Evolutionary conservation across 1,140 invertebrate genomes (phyloP).

Genomic region (Penaeus chinensis): DNA sequence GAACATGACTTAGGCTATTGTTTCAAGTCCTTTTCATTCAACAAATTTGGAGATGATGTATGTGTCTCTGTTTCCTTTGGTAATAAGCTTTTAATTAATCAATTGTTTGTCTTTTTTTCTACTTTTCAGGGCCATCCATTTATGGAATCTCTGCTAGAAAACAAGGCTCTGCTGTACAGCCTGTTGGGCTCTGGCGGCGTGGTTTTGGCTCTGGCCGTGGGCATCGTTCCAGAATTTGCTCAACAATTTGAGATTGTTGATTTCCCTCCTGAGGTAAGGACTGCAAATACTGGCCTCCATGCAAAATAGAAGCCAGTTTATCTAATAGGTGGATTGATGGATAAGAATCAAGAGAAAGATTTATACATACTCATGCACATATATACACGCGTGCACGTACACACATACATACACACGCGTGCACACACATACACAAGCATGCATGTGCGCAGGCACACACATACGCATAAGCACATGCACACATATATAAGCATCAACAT

Average conservation of each 20-base stretch:
- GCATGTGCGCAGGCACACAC: too few species aligned
- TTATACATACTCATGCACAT: background rate
- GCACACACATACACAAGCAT: background rate
- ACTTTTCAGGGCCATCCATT: conserved; percentile 91
- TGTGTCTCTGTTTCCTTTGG: too few species aligned
- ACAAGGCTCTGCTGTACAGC: conserved; percentile 92
- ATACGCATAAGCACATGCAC: too few species aligned
- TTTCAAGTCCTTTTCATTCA: too few species aligned
- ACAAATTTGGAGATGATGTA: too few species aligned
- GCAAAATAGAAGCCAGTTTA: background rate
- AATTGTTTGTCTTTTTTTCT: background rate
- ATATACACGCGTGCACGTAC: conserved; percentile 41
- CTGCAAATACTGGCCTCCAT: background rate
- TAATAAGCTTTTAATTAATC: too few species aligned
- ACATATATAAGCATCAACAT: too few species aligned
- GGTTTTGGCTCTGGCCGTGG: conserved; percentile 82
- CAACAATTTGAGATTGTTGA: conserved; percentile 89
- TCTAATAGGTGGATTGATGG: too few species aligned
- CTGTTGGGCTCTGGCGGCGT: conserved; percentile 79
- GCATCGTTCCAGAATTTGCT: conserved; percentile 81
- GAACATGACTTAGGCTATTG: too few species aligned
- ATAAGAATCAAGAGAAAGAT: too few species aligned
- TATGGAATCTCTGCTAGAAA: conserved; percentile 95
- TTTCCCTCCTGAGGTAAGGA: conserved; percentile 84
- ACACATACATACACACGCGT: background rate